Evolutionary conservation across 1,140 invertebrate genomes (phyloP), one percentile per base, ranked within the genome.

Genomic region (Batillaria attramentaria): DNA sequence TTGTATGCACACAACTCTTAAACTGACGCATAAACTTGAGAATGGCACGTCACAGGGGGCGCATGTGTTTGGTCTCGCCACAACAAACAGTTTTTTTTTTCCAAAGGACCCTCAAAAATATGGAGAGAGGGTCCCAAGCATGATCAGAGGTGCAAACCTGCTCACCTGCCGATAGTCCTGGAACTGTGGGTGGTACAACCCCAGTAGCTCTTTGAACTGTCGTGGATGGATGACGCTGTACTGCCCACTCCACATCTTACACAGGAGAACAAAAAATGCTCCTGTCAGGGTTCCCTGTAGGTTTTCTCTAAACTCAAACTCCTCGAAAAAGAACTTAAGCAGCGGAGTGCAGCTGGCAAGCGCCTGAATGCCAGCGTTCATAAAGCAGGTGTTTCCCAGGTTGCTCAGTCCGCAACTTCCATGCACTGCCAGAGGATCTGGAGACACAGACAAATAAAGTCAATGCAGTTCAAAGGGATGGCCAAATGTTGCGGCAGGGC

Each of bases 361-460:
- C 88, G 93, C 94, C 87, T 95, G 94, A 33, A 95, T 87, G 0
- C 94, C 94, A 41, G 94, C 92, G 87, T 94, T 94, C 94, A 95
- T 95, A 86, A 95, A 95, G 85, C 94, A 95, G 6, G 94, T 95
- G 85, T 94, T 94, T 65, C 94, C 94, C 37, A 95, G 90, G 83
- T 95, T 95, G 35, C 92, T 90, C 78, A 95, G 90, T 54, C 94
- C 94, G 86, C 94, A 94, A 65, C 93, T 92, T 50, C 94, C 94
- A n/a, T 92, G 90, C 28, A 83, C 72, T 24, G 87, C 86, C 68
- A 79, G 76, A 0, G 80, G 60, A 86, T 90, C 89, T 91, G 81
- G 3, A 84, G 80, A 18, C 20, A 66, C n/a, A 74, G 41, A 68
- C 20, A 75, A 54, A 75, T 16, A 43, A 16, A 46, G 8, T 8